These are phyloP conservation scores for Zophobas atratus DNA, from an alignment of 1,140 invertebrate genomes.

Conservation along the genomic window DNA sequence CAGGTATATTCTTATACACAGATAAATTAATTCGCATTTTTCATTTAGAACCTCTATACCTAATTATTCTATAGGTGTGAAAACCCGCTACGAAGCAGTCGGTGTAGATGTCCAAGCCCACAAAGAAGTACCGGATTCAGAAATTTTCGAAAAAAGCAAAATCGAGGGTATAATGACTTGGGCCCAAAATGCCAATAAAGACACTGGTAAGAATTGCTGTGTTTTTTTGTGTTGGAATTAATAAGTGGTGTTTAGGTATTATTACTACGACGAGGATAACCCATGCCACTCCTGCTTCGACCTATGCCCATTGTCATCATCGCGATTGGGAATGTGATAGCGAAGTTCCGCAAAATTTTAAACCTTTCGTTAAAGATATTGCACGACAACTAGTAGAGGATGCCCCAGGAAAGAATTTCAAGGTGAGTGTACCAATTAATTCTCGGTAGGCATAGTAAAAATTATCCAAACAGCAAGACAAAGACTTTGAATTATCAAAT, in stretches of 20 bases:
- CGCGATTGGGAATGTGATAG: constrained; percentile 81
- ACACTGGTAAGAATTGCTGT: constrained; percentile 69
- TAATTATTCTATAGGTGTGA: constrained; percentile 67
- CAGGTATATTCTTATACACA: constrained; percentile 68
- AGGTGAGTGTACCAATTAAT: constrained; percentile 52
- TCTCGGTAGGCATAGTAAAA: too few relatives aligned
- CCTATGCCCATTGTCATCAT: constrained; percentile 78
- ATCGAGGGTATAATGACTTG: constrained; percentile 76
- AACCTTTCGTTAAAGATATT: constrained; percentile 71
- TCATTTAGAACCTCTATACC: neutral
- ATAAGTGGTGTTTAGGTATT: constrained; percentile 66
- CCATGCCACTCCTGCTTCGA: constrained; percentile 84
- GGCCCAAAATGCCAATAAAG: constrained; percentile 79
- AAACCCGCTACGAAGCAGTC: constrained; percentile 78
- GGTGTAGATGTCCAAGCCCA: constrained; percentile 77
- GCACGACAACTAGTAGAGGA: constrained; percentile 75
- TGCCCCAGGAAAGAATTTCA: constrained; percentile 73
- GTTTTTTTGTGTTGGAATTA: neutral
- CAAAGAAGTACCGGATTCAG: constrained; percentile 64
- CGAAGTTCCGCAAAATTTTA: constrained; percentile 66
- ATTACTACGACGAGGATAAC: constrained; percentile 84
- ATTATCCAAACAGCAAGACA: too few relatives aligned
- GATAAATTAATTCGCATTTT: neutral
- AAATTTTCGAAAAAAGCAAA: constrained; percentile 67
- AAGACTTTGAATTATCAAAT: too few relatives aligned